Base-by-base conservation (phyloP, 1,140 invertebrate species). In the Drosophila rhopaloa region DNA sequence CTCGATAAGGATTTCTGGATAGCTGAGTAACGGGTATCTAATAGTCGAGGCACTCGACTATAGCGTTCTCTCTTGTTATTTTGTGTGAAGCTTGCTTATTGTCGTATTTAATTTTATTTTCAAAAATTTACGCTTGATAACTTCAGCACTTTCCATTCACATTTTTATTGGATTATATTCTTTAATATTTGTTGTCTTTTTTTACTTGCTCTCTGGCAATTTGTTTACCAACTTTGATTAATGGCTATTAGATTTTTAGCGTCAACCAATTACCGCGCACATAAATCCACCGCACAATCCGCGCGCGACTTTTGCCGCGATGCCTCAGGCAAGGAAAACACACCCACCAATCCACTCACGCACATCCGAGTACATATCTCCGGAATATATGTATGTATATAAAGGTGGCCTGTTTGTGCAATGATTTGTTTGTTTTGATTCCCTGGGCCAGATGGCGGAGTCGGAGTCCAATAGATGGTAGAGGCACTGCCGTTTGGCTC, bases 391-490 rank as follows among this genome's bases (percentile, higher is more conserved):
- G 37, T 65, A 32, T 9, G 14, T 66, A 6, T 44, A 48, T 37
- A 35, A 24, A 24, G 24, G 24, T 24, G 62, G 53, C 37, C 67
- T 57, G 73, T 67, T 76, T 76, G 73, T 76, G 53, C 53, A 65
- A 57, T 19, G 62, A 57, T 65, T 70, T 70, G 44, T 71, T 71
- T 71, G 68, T 71, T 71, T 71, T 57, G 53, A 58, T 50, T 58
- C n/a, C 56, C 51, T 37, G 37, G n/a, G 37, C 67, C 51, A 71
- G 65, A 71, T 71, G 65, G 40, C 37, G 14, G 19, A 41, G 16
- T 14, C 7, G 7, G 63, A 48, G 48, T 24, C 7, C 8, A 19
- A 10, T 47, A 29, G 43, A 70, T 32, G 50, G n/a, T 46, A 50
- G 47, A 37, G 43, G 27, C 35, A 58, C 55, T 62, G 38, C 38